Evolutionary conservation across 2,113 vertebrate genomes (phyloP).

Genomic region (Poeciliopsis occidentalis): DNA sequence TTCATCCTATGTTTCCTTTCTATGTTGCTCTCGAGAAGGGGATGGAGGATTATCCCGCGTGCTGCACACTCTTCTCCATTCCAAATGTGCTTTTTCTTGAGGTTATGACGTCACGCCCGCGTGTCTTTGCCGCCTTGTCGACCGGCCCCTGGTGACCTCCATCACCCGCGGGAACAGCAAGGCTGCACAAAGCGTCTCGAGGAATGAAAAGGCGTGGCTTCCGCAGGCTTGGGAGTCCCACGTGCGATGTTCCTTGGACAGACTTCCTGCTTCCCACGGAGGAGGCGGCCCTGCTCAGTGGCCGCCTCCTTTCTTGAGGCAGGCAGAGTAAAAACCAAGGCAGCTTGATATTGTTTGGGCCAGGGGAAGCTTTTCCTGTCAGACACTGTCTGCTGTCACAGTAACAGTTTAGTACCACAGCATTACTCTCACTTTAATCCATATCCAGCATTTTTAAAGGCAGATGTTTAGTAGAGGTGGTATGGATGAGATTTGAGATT

Average conservation of each 20-base stretch:
- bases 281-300: slow-evolving; percentile 54
- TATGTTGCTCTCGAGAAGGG: no score
- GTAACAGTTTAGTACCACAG: background rate
- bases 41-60: no score
- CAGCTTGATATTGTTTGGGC: slow-evolving; percentile 72
- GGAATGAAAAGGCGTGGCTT: slow-evolving; percentile 80
- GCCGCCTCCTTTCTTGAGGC: slow-evolving; percentile 73
- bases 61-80: no score
- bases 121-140: slow-evolving; percentile 64
- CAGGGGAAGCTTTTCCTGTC: slow-evolving; percentile 61
- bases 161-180: slow-evolving; percentile 63
- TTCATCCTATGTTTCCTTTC: no score
- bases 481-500: no score
- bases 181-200: slow-evolving; percentile 73
- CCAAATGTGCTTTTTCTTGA: no score
- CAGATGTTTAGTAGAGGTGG: no score
- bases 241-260: slow-evolving; percentile 84
- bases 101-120: no score
- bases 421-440: no score
- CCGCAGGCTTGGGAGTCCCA: slow-evolving; percentile 65
- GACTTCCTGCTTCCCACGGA: slow-evolving; percentile 76
- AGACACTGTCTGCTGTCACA: slow-evolving; percentile 66
- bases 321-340: slow-evolving; percentile 68
- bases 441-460: no score
- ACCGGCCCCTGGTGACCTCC: slow-evolving; percentile 32